Percentiles rank a stretch among this genome's conserved stretches.
Conservation (phyloP, 1,140 invertebrate species). For the Drosophila tsacasi region DNA sequence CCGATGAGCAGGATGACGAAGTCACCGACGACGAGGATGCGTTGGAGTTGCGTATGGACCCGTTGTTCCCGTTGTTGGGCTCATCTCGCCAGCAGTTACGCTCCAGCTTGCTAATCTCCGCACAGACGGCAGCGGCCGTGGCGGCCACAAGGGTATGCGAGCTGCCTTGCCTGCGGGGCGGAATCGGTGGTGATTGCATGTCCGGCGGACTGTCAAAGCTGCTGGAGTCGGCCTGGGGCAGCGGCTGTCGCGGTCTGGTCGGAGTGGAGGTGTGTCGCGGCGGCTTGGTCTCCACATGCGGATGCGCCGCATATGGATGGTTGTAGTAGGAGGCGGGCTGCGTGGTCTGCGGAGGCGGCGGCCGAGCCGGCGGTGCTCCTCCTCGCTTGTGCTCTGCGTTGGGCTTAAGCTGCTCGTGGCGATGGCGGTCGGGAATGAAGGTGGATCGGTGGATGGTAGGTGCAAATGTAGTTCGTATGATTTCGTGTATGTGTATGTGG, state of each 20-base stretch:
- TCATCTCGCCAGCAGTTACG: conserved; percentile 79
- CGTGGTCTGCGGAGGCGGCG: conserved; percentile 63
- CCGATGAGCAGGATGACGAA: conserved; percentile 66
- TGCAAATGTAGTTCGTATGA: conserved; percentile 25
- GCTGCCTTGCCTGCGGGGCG: conserved; percentile 72
- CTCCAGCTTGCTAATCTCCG: conserved; percentile 75
- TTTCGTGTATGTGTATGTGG: conserved; percentile 18
- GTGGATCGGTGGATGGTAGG: conserved; percentile 18
- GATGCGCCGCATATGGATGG: conserved; percentile 69
- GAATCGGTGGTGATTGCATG: conserved; percentile 81
- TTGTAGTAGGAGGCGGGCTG: conserved; percentile 71
- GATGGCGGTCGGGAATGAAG: conserved; percentile 18
- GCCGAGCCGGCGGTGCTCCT: conserved; percentile 67
- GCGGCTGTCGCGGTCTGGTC: conserved; percentile 33
- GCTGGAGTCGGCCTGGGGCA: conserved; percentile 65
- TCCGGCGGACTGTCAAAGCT: conserved; percentile 79
- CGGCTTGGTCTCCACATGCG: conserved; percentile 58
- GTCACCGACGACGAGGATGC: conserved; percentile 53
- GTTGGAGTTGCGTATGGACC: conserved; percentile 64
- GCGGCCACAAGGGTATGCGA: conserved; percentile 67
- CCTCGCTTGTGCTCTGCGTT: conserved; percentile 59
- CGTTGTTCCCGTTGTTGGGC: conserved; percentile 31
- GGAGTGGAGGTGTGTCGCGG: conserved; percentile 63
- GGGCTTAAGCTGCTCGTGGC: conserved; percentile 76
- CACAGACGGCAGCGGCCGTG: conserved; percentile 74